phyloP scores from a whole-genome alignment of 2,797 vertebrate genomes.

The Vultur gryphus region DNA sequence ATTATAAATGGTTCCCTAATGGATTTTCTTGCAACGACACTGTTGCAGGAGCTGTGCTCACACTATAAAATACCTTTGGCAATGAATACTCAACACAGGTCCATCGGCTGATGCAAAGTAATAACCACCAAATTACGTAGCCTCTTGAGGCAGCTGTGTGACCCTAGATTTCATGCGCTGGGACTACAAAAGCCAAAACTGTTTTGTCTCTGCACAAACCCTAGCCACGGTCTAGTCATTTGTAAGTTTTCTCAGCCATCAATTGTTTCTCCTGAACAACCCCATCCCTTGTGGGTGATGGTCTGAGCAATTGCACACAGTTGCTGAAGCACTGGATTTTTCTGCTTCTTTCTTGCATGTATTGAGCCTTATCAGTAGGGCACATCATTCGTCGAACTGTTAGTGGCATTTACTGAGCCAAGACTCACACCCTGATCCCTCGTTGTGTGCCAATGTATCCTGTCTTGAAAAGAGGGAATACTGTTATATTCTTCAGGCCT shows the following conservation, averaged over 20 bases:
- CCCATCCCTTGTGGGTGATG: background rate
- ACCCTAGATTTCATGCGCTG: background rate
- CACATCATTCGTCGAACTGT: background rate
- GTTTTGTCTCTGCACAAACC: background rate
- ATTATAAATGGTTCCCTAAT: background rate
- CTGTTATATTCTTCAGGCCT: accelerated
- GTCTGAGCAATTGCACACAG: background rate
- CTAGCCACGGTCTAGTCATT: background rate
- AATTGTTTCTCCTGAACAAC: background rate
- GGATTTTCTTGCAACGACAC: background rate
- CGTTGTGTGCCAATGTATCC: background rate
- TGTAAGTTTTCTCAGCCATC: background rate
- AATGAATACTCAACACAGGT: background rate
- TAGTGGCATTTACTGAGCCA: background rate
- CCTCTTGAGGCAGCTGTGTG: background rate
- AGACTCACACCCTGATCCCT: background rate
- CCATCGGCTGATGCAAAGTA: background rate
- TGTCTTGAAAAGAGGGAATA: background rate
- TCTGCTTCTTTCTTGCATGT: background rate
- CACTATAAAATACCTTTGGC: background rate
- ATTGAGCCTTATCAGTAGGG: background rate
- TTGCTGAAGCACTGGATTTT: background rate
- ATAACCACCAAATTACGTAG: background rate
- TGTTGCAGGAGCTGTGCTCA: background rate
- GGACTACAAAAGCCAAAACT: background rate